Evolutionary conservation across 2,113 vertebrate genomes (phyloP).

Genomic region (Peromyscus polionotus): DNA sequence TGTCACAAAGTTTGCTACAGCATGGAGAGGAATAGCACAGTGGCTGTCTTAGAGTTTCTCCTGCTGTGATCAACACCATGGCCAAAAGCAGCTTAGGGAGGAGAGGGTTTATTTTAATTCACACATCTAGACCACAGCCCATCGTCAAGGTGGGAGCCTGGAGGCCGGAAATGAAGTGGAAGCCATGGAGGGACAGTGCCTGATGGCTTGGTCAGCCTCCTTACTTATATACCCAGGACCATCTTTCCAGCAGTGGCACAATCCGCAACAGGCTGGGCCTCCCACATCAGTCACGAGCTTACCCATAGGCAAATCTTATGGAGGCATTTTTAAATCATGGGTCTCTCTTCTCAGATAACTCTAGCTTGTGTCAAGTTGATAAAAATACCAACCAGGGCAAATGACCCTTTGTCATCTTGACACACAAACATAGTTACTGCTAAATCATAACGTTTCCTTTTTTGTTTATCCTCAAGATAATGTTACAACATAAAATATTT

Average conservation of each 20-base stretch:
- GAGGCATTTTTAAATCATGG: neutral
- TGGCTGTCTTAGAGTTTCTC: neutral
- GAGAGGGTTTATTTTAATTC: neutral
- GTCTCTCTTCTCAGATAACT: neutral
- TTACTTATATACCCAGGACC: neutral
- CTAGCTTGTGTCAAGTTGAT: neutral
- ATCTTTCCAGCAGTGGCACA: neutral
- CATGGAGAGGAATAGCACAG: neutral
- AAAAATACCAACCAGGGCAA: neutral
- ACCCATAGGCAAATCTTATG: neutral
- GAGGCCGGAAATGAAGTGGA: neutral
- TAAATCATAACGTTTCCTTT: neutral
- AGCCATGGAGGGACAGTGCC: neutral
- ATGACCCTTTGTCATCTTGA: neutral
- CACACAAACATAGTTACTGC: neutral
- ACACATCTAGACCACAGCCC: neutral
- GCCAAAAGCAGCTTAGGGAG: neutral
- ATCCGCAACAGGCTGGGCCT: neutral
- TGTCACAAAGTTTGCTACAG: neutral
- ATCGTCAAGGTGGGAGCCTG: neutral
- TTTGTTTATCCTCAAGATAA: neutral
- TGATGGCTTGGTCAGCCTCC: neutral
- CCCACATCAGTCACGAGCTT: neutral
- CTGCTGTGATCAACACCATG: neutral
- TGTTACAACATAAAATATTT: neutral